Base-by-base conservation (phyloP, 2,888 invertebrate species). In the Papilio protenor region DNA sequence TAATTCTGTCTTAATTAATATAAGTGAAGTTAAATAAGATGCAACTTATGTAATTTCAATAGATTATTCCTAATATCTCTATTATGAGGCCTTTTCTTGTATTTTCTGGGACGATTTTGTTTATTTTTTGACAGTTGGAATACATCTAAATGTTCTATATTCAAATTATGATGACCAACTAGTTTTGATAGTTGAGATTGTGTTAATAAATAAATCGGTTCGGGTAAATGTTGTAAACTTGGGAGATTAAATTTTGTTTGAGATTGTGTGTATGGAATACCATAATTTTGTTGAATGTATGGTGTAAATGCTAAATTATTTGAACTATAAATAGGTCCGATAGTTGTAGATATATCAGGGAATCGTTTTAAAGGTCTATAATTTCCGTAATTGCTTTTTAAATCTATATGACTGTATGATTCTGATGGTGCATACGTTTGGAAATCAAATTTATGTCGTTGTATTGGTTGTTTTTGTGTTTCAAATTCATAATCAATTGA, bases 121-220 rank as follows among this genome's bases (percentile, higher is more conserved):
- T 85, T 87, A 23, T 83, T 80, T 79, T 87, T 85, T 11, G 86
- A 80, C n/a, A 88, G 81, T 80, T 93, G 91, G 59, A 85, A 92
- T 0, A 92, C 86, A 66, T 93, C 93, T 72, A 92, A 85, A 84
- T 94, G 93, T 57, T 90, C 89, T 45, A 94, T 91, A 79, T 94
- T 93, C 1, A 92, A 81, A 79, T 92, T 92, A 61, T 91, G 89
- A 73, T 91, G 89, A 0, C 92, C 92, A 2, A 93, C 83, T 1
- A 94, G 80, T 40, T 87, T 87, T 82, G 91, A 91, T 2, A 94
- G 81, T 73, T 94, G 93, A 0, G 91, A 85, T 78, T 91, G 89
- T 0, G 94, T 93, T 14, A 94, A 79, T 87, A 94, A 88, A 72
- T 93, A 94, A 0, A 94, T 88, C 0, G 94, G 94, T 81, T 94